Evolutionary conservation across 2,888 invertebrate species (phyloP).

Genomic region (Crocallis elinguaria): DNA sequence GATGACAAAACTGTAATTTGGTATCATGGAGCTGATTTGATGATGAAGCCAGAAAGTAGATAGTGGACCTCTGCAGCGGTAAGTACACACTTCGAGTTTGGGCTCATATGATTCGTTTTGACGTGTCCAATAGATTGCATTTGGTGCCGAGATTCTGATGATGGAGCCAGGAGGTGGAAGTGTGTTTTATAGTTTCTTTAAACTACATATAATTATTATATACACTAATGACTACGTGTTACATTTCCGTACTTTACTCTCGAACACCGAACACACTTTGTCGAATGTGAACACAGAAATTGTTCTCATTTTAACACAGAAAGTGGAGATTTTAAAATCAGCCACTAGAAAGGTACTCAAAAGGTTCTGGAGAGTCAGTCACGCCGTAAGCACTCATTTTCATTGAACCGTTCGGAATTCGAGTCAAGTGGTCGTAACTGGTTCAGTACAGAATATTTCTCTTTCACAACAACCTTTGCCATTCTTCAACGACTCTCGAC

Average conservation of each 20-base stretch:
- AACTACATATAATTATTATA: too few relatives aligned
- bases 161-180: too few relatives aligned
- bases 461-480: slow-evolving; percentile 37
- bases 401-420: slow-evolving; percentile 48
- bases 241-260: neutral
- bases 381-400: slow-evolving; percentile 45
- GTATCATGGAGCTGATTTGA: too few relatives aligned
- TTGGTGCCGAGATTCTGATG: too few relatives aligned
- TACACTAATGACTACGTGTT: neutral
- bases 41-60: too few relatives aligned
- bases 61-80: too few relatives aligned
- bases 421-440: slow-evolving; percentile 28
- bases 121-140: too few relatives aligned
- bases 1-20: too few relatives aligned
- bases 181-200: too few relatives aligned
- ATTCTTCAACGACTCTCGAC: slow-evolving; percentile 15
- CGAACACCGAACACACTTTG: neutral
- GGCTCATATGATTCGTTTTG: too few relatives aligned
- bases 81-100: too few relatives aligned
- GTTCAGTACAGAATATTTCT: slow-evolving; percentile 20
- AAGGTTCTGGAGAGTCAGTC: slow-evolving; percentile 40
- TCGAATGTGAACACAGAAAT: slow-evolving; percentile 8
- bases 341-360: slow-evolving; percentile 40
- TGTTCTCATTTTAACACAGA: slow-evolving; percentile 6
- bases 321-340: slow-evolving; percentile 38